phyloP scores from a whole-genome alignment of 2,113 vertebrate species.

The Pseudois nayaur region DNA sequence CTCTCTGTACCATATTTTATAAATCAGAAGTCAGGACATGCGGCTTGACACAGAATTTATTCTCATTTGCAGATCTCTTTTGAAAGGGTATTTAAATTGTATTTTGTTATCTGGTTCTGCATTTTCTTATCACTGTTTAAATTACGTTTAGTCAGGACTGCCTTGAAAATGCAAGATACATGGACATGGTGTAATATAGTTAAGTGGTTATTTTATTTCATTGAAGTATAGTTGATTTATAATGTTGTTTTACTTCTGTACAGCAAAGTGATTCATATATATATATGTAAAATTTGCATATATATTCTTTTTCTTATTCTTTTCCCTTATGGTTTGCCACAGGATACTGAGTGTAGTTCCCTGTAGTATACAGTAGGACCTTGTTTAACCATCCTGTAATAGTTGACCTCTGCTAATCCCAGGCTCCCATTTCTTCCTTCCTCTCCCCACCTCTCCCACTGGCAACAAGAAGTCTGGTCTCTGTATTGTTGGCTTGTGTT shows the following conservation, averaged over 20 bases:
- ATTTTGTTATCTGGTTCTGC: background rate
- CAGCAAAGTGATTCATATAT: background rate
- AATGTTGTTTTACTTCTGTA: background rate
- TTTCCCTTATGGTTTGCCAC: background rate
- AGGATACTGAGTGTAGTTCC: background rate
- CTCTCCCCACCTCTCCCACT: background rate
- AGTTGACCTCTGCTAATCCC: background rate
- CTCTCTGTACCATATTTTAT: background rate
- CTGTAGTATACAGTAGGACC: background rate
- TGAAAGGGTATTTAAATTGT: background rate
- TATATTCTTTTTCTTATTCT: background rate
- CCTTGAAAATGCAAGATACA: background rate
- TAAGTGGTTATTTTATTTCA: background rate
- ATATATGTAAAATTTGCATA: background rate
- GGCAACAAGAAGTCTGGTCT: background rate
- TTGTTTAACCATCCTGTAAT: background rate
- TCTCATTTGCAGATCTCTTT: constrained; percentile 6
- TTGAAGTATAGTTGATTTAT: background rate
- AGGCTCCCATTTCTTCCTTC: background rate
- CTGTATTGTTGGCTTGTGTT: background rate
- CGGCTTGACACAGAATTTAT: background rate
- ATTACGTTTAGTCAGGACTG: background rate
- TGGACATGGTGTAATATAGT: background rate
- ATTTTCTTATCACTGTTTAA: constrained; percentile 17
- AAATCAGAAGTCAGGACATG: background rate